Base-by-base conservation (phyloP, 2,113 vertebrate genomes). In the Apodemus sylvaticus region DNA sequence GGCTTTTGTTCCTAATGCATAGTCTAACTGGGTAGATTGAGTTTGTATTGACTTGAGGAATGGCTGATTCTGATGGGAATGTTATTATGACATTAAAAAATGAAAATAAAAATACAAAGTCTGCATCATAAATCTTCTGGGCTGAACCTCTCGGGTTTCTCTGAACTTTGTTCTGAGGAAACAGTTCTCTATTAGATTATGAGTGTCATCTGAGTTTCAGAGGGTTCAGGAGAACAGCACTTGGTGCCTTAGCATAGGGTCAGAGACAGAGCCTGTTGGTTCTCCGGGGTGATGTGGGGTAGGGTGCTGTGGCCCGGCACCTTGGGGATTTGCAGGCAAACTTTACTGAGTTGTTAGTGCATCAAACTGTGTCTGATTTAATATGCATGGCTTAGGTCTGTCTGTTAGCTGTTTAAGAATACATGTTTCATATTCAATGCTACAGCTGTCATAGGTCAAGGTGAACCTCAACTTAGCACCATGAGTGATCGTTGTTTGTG, bases 111-210 rank as follows among this genome's bases (percentile, higher is more conserved):
- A 79, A 82, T 4, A 12, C 71, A 45, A 81, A 39, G 19, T 70
- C 58, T 34, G 39, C 0, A 0, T 29, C 48, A 17, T 7, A 48
- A 22, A 73, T 26, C n/a, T 36, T 31, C 48, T 58, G 11, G 76
- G 71, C 82, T 34, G 53, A 45, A 9, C 39, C 31, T 90, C 31
- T 60, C 58, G 81, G 36, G 53, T 29, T 55, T 60, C 79, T 95
- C 83, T 95, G 60, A 66, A 39, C 70, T 77, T 82, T n/a, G 48
- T 62, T 39, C 22, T 62, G 42, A 87, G 94, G 82, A 86, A 24
- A 19, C 4, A 0, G 42, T 24, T 70, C 71, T 86, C 7, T 62
- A 7, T 91, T 62, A 20, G 29, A 29, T 45, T 70, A 26, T 22
- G 53, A 89, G 45, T 1, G n/a, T 39, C 20, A 24, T 53, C 26